Conservation (phyloP, 53 echinoderm and acorn worm species). For the Apostichopus leukothele region DNA sequence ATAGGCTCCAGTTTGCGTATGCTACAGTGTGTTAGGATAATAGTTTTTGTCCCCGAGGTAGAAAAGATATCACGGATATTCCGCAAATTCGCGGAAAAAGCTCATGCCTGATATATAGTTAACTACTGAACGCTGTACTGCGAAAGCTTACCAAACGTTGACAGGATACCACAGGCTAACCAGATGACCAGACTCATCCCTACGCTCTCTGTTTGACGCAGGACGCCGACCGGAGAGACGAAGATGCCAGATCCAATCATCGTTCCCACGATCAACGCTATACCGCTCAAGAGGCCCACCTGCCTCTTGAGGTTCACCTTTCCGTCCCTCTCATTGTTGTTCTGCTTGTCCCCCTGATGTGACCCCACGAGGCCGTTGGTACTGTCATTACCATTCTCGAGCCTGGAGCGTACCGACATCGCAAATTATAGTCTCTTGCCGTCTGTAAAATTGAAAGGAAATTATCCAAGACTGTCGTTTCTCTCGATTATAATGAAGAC, state of each 20-base stretch:
- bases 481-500: not conserved
- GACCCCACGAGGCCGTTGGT: not conserved
- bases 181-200: slow-evolving; percentile 68
- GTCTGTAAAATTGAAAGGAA: not conserved
- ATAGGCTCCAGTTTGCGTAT: no score
- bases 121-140: not conserved
- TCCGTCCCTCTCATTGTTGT: slow-evolving; percentile 1
- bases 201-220: slow-evolving; percentile 55
- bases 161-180: slow-evolving; percentile 58
- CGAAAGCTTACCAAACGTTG: slow-evolving; percentile 58
- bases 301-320: slow-evolving; percentile 63
- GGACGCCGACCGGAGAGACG: slow-evolving; percentile 74
- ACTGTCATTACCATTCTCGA: not conserved
- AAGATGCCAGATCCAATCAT: slow-evolving; percentile 90
- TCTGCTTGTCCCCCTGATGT: not conserved
- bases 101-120: no score
- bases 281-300: slow-evolving; percentile 68
- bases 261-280: slow-evolving; percentile 80
- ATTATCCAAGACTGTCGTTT: not conserved
- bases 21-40: no score
- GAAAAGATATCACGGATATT: no score
- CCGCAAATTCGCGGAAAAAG: no score
- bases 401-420: slow-evolving; percentile 7
- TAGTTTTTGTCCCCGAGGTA: no score
- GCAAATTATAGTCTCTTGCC: not conserved